Percentiles rank a stretch among this genome's conserved stretches.
phyloP scores from a whole-genome alignment of 1,140 invertebrate species.

The Matsumurasca onukii region DNA sequence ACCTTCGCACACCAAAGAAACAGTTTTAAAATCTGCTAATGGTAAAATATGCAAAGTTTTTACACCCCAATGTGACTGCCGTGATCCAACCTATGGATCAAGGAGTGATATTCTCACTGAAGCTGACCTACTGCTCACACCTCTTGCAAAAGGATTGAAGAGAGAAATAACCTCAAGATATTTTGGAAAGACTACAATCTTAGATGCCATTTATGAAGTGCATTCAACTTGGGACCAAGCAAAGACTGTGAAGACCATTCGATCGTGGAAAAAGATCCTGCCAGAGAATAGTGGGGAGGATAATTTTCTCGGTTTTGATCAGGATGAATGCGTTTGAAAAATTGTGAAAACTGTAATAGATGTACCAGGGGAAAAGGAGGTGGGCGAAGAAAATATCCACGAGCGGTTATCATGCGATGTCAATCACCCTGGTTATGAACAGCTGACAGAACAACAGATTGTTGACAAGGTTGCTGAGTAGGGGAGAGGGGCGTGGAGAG shows the following conservation, averaged over 20 bases:
- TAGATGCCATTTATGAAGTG: conserved; percentile 8
- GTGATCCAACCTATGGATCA: conserved; percentile 1
- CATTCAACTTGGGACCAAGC: conserved; percentile 40
- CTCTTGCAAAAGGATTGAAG: background rate
- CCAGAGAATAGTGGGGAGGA: background rate
- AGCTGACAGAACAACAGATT: too few species aligned
- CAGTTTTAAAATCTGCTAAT: conserved; percentile 28
- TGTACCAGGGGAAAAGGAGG: background rate
- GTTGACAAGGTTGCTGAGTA: too few species aligned
- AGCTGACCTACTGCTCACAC: background rate
- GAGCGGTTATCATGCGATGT: background rate
- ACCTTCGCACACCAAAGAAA: conserved; percentile 22
- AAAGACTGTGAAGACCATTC: background rate
- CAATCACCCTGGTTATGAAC: background rate
- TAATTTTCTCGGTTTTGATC: background rate
- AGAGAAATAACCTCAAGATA: background rate
- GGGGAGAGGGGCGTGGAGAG: background rate
- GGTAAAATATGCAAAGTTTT: conserved; percentile 18
- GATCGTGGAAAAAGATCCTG: background rate
- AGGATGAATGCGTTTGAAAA: background rate
- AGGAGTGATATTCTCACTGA: background rate
- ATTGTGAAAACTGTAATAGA: background rate
- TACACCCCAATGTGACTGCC: conserved; percentile 8
- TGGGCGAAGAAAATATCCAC: background rate
- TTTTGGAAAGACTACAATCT: conserved; percentile 29